Evolutionary conservation across 2,113 vertebrate genomes (phyloP).

Genomic region (Xenotilapia flavipinnis): DNA sequence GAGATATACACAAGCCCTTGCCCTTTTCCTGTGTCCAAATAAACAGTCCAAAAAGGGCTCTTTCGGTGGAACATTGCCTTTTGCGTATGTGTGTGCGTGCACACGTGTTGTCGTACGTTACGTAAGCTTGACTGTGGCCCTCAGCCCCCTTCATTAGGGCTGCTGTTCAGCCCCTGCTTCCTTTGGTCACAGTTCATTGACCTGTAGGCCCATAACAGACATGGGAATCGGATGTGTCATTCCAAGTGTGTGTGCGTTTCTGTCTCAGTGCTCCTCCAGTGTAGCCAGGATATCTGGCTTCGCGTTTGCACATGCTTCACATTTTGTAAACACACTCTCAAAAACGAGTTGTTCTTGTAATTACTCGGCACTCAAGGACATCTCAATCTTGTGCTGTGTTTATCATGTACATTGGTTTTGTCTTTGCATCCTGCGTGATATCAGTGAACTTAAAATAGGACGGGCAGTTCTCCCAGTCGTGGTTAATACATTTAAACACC

Average conservation of each 20-base stretch:
- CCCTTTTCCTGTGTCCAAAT: conserved; percentile 73
- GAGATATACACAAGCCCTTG: conserved; percentile 59
- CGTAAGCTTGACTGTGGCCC: conserved; percentile 47
- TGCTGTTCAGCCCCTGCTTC: conserved; percentile 31
- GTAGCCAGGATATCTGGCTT: not conserved
- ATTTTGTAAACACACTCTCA: not conserved
- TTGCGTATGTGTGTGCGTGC: not conserved
- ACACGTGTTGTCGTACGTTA: conserved; percentile 29
- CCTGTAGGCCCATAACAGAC: conserved; percentile 15
- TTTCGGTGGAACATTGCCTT: conserved; percentile 33
- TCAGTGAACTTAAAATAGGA: not conserved
- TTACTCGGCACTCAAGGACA: not conserved
- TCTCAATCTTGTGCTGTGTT: not conserved
- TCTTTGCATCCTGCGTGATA: not conserved
- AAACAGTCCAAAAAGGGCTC: conserved; percentile 57
- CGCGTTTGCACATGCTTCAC: not conserved
- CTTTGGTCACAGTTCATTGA: conserved; percentile 37
- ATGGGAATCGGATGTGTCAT: conserved; percentile 24
- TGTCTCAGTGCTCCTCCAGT: not conserved
- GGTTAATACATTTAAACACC: not conserved
- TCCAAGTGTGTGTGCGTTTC: not conserved
- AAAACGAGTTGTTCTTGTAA: not conserved
- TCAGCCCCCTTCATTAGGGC: conserved; percentile 16
- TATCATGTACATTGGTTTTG: not conserved
- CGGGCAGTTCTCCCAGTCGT: not conserved